Conservation (phyloP, 2,888 invertebrate genomes). For the Lomographa bimaculata region DNA sequence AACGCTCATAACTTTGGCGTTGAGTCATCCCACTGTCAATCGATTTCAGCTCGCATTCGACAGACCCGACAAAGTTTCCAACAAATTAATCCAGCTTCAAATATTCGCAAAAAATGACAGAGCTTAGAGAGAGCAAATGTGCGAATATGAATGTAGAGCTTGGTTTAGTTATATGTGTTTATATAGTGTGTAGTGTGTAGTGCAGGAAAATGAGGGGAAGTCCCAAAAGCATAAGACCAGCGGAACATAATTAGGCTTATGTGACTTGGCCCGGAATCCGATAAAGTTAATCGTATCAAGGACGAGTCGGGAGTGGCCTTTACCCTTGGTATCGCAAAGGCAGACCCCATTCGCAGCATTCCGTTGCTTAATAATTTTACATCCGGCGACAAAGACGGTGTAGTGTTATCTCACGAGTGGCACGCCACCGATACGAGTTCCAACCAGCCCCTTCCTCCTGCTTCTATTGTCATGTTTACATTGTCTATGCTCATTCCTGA, state of each 20-base stretch:
- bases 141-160: too few relatives aligned
- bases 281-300: constrained; percentile 53
- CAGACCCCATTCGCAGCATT: constrained; percentile 62
- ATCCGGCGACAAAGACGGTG: constrained; percentile 73
- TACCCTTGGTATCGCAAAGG: constrained; percentile 56
- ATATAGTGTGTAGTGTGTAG: too few relatives aligned
- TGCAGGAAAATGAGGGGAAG: constrained; percentile 13
- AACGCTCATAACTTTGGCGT: constrained; percentile 46
- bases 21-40: constrained; percentile 52
- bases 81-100: constrained; percentile 70
- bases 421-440: constrained; percentile 75
- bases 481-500: constrained; percentile 78
- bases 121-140: constrained; percentile 39
- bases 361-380: constrained; percentile 76
- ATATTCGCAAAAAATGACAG: constrained; percentile 59
- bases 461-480: constrained; percentile 80
- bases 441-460: constrained; percentile 60
- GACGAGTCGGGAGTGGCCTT: constrained; percentile 44
- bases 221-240: constrained; percentile 13
- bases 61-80: constrained; percentile 64
- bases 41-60: constrained; percentile 54
- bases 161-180: too few relatives aligned
- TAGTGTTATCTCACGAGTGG: constrained; percentile 75
- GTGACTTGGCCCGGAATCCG: constrained; percentile 41
- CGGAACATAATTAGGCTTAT: constrained; percentile 40